These are phyloP conservation scores for Troilus luridus DNA, from an alignment of 2,888 invertebrate genomes.

Conservation along the genomic window DNA sequence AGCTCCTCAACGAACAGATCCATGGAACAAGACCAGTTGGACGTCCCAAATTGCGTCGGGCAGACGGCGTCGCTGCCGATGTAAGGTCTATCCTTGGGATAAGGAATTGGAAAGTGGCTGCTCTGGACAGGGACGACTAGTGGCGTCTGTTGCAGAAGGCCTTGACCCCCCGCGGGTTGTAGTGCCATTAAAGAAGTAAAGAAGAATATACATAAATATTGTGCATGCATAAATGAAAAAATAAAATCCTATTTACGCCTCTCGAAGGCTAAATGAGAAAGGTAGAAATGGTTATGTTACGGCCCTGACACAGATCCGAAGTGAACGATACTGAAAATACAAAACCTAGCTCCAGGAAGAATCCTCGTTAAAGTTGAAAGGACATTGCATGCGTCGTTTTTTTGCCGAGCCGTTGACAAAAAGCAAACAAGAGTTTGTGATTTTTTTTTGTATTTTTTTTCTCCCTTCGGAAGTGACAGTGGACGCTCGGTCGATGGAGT, in stretches of 20 bases:
- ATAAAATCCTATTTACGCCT: neutral
- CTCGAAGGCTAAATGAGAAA: neutral
- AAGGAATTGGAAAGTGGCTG: too few relatives aligned
- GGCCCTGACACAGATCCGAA: neutral
- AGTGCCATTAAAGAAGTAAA: too few relatives aligned
- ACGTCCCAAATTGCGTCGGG: too few relatives aligned
- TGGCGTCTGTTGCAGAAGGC: too few relatives aligned
- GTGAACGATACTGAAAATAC: slow-evolving; percentile 9
- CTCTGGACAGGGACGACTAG: too few relatives aligned
- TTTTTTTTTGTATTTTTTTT: neutral
- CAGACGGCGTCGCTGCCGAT: too few relatives aligned
- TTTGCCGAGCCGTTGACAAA: neutral
- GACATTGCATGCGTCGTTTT: neutral
- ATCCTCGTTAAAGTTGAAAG: neutral
- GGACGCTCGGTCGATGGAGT: neutral
- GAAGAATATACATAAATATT: too few relatives aligned
- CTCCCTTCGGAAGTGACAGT: neutral
- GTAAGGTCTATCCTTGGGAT: too few relatives aligned
- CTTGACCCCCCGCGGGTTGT: too few relatives aligned
- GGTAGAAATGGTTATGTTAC: neutral
- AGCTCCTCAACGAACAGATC: too few relatives aligned
- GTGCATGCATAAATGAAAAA: too few relatives aligned
- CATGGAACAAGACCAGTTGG: too few relatives aligned
- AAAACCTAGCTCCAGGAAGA: neutral
- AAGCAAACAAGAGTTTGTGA: slow-evolving; percentile 19